These are phyloP conservation scores for Fopius arisanus DNA, from an alignment of 1,140 invertebrate species.

Conservation along the genomic window DNA sequence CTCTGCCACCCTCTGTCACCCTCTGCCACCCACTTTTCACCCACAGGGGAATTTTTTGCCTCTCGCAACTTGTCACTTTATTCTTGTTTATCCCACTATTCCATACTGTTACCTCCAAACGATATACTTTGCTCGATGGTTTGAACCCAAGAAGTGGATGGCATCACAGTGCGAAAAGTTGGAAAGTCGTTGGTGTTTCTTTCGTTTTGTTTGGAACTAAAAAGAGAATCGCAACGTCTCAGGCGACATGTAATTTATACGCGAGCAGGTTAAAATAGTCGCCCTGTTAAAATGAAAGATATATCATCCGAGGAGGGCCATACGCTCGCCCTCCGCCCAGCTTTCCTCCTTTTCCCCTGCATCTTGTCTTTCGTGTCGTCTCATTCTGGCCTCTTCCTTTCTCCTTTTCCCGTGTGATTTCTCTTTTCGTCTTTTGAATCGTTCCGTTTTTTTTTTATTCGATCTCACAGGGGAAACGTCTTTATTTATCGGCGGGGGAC, in stretches of 20 bases:
- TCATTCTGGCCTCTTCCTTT: conserved; percentile 3
- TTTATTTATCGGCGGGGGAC: conserved; percentile 34
- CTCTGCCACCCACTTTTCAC: not conserved
- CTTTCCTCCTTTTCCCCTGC: conserved; percentile 15
- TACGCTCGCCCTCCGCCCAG: not conserved
- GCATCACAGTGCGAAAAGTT: conserved; percentile 30
- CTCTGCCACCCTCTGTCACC: not conserved
- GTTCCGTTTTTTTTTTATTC: not conserved
- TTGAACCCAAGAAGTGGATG: not conserved
- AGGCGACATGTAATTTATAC: conserved; percentile 42
- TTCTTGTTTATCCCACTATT: not conserved
- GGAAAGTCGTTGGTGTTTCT: conserved; percentile 14
- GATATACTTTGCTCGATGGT: not conserved
- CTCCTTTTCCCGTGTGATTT: not conserved
- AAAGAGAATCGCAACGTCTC: conserved; percentile 34
- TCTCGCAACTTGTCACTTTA: not conserved
- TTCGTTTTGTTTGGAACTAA: not conserved
- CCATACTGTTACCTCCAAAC: not conserved
- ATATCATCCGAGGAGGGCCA: conserved; percentile 24
- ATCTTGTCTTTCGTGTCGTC: not conserved
- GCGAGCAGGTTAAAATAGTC: conserved; percentile 42
- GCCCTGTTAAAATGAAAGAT: conserved; percentile 37
- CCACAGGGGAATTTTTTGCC: not conserved
- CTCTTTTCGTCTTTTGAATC: conserved; percentile 9
- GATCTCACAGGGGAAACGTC: conserved; percentile 11